Percentiles rank a stretch among this genome's conserved stretches.
Evolutionary conservation across 2,888 invertebrate species (phyloP).

Genomic region (Hemaris fuciformis): DNA sequence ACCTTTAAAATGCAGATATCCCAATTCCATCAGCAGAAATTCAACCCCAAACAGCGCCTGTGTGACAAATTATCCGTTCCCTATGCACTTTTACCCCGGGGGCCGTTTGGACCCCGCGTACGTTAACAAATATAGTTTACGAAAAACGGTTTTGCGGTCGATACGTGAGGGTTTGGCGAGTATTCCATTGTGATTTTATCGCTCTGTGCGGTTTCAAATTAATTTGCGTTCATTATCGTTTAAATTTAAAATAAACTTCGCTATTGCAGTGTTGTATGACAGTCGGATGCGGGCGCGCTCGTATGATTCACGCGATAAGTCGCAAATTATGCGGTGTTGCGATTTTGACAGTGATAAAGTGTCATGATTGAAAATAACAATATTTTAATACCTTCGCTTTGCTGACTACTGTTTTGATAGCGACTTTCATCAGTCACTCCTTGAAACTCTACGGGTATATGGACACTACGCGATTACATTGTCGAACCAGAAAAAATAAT

Average conservation of each 20-base stretch:
- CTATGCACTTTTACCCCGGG: slow-evolving; percentile 40
- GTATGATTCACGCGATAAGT: not conserved
- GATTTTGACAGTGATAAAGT: no score
- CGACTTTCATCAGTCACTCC: no score
- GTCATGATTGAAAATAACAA: not conserved
- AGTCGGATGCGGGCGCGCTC: not conserved
- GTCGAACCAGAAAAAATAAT: no score
- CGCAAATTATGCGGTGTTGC: not conserved
- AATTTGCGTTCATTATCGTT: slow-evolving; percentile 9
- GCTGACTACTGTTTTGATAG: no score
- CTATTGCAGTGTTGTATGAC: not conserved
- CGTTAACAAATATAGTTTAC: slow-evolving; percentile 55
- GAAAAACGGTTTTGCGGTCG: slow-evolving; percentile 38
- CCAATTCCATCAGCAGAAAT: slow-evolving; percentile 28
- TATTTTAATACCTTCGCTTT: not conserved
- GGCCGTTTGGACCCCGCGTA: slow-evolving; percentile 30
- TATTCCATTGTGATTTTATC: slow-evolving; percentile 5
- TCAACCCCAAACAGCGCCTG: slow-evolving; percentile 18
- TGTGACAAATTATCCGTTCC: slow-evolving; percentile 37
- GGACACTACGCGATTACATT: no score
- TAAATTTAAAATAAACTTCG: slow-evolving; percentile 7
- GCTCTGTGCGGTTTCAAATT: slow-evolving; percentile 15
- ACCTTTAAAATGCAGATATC: slow-evolving; percentile 19
- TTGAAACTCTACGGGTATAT: no score
- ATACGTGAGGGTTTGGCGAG: slow-evolving; percentile 20